Conservation (phyloP, 2,888 invertebrate genomes). For the Eucera pruinosa region DNA sequence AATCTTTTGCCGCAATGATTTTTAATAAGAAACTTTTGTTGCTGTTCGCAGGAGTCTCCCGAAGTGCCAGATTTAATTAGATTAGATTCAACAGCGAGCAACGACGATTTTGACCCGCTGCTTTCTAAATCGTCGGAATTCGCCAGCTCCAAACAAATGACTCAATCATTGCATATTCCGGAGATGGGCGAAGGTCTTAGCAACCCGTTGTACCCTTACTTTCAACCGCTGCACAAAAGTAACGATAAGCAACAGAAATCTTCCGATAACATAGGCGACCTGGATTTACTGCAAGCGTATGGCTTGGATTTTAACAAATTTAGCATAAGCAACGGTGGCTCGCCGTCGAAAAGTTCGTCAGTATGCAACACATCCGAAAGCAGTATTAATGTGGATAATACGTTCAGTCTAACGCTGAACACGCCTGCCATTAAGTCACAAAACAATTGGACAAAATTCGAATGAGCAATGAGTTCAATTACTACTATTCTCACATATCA, state of each 20-base stretch:
- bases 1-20: not conserved
- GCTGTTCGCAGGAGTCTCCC: constrained; percentile 70
- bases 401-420: constrained; percentile 80
- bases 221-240: constrained; percentile 82
- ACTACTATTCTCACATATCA: constrained; percentile 63
- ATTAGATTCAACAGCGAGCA: constrained; percentile 88
- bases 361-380: constrained; percentile 71
- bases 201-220: constrained; percentile 86
- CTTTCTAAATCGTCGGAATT: constrained; percentile 84
- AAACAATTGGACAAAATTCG: constrained; percentile 87
- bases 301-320: constrained; percentile 89
- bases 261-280: constrained; percentile 85
- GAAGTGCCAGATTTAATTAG: constrained; percentile 87
- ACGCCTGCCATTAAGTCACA: constrained; percentile 84
- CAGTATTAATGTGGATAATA: constrained; percentile 79
- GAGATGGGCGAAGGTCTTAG: constrained; percentile 81
- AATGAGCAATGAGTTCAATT: constrained; percentile 78
- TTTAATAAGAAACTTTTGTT: not conserved
- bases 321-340: constrained; percentile 80
- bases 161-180: constrained; percentile 79
- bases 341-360: constrained; percentile 68
- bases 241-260: constrained; percentile 61
- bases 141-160: constrained; percentile 83
- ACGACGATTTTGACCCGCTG: constrained; percentile 89
- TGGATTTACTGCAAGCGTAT: constrained; percentile 90